Evolutionary conservation across 2,888 invertebrate genomes (phyloP).

Genomic region (Eristalinus sepulchralis): DNA sequence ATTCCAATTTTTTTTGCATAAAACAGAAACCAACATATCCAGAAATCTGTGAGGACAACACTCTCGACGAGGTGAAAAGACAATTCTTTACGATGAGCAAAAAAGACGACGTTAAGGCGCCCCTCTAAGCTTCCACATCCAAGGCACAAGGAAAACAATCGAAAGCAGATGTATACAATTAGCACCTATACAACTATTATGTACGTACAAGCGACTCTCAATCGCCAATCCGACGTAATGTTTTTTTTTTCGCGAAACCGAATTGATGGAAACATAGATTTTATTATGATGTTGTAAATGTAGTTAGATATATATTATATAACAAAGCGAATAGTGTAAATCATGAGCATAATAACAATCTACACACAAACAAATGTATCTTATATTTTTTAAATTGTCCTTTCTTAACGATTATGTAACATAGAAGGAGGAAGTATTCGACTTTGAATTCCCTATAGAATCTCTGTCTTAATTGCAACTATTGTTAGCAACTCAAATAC

Average conservation of each 20-base stretch:
- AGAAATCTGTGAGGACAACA: slow-evolving; percentile 76
- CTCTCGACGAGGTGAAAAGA: slow-evolving; percentile 77
- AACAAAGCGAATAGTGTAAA: slow-evolving; percentile 43
- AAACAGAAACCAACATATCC: slow-evolving; percentile 78
- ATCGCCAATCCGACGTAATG: slow-evolving; percentile 1
- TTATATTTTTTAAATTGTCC: slow-evolving; percentile 26
- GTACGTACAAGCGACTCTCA: not conserved
- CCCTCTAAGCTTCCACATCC: not conserved
- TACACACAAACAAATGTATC: slow-evolving; percentile 36
- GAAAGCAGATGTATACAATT: not conserved
- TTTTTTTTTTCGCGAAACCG: slow-evolving; percentile 1
- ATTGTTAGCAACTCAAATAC: slow-evolving; percentile 9
- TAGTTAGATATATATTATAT: slow-evolving; percentile 56
- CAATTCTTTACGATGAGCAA: slow-evolving; percentile 78
- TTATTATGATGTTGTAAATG: slow-evolving; percentile 46
- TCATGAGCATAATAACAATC: slow-evolving; percentile 45
- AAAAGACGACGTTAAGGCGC: slow-evolving; percentile 42
- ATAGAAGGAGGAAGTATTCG: not conserved
- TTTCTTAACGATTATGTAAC: slow-evolving; percentile 33
- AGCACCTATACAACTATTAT: not conserved
- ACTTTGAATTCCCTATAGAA: slow-evolving; percentile 8
- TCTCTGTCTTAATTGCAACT: slow-evolving; percentile 1
- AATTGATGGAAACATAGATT: slow-evolving; percentile 15
- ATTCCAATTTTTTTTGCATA: not conserved
- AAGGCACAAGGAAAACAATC: not conserved